Evolutionary conservation across 2,113 vertebrate species (phyloP), one percentile per base, ranked within the genome.

Genomic region (Fukomys damarensis): DNA sequence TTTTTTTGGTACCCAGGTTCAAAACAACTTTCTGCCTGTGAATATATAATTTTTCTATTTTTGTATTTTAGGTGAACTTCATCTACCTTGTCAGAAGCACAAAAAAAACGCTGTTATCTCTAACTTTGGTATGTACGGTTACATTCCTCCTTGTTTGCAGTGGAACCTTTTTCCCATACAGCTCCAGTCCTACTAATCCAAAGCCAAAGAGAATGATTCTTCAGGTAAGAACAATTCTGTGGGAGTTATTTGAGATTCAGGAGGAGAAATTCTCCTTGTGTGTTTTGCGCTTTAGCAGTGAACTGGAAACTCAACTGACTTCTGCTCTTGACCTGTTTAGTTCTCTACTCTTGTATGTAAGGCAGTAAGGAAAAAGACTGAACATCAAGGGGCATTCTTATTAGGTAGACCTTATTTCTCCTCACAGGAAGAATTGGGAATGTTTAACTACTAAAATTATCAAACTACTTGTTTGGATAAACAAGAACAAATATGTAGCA

Each of bases 121-220:
- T 99, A 96, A 98, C 98, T 63, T 92, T 98, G 28, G 96, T 99
- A 74, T 99, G 99, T 96, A 49, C 96, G 30, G 22, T 99, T 84
- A 98, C 98, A 89, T 98, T 99, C 93, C 95, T 99, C 83, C 98
- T 99, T 77, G 99, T 99, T 87, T 99, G 99, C 96, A 98, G 98
- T 97, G 99, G 99, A 59, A 32, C 99, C 92, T 99, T 99, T 96
- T 99, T 99, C 95, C 99, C 99, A 6, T 99, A 99, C 80, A 99
- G 99, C 52, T 99, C 98, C 38, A 98, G 98, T 96, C 98, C 97
- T 0, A 98, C 98, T 76, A 98, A 98, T 70, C 99, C 99, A 1
- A 99, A 99, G 72, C 99, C 99, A 72, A 99, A 99, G 96, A 98
- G 99, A 81, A 98, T 99, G 86, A 99, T 99, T 97, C 97, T 99